These are phyloP conservation scores for Antedon mediterranea DNA, from an alignment of 53 echinoderm and acorn worm species.

Conservation along the genomic window DNA sequence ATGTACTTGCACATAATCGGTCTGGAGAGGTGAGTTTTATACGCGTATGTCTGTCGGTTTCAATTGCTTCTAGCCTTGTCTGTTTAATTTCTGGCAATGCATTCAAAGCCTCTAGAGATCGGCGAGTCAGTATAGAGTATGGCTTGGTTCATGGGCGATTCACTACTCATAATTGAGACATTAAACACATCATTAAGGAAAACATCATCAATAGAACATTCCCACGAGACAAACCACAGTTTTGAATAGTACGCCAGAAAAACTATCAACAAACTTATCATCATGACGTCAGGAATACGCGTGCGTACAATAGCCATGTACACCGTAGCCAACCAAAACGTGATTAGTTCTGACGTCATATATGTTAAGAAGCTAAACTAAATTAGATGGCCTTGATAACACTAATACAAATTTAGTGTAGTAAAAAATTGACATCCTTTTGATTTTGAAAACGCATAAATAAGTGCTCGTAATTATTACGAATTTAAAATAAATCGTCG, in stretches of 20 bases:
- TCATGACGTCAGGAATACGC: no score
- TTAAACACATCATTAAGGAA: not conserved
- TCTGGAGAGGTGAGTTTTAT: not conserved
- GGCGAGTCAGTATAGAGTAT: not conserved
- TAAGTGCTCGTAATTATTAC: not conserved
- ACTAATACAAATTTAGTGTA: not conserved
- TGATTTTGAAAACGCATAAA: not conserved
- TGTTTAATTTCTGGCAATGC: not conserved
- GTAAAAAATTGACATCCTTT: not conserved
- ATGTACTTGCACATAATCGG: not conserved
- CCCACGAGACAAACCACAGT: no score
- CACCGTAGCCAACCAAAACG: no score
- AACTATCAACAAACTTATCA: no score
- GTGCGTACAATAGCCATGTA: no score
- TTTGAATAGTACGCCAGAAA: no score
- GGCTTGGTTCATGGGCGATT: not conserved
- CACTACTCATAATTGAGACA: not conserved
- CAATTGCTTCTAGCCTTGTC: not conserved
- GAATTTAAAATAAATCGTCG: not conserved
- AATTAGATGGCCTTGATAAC: not conserved
- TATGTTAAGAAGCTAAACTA: no score
- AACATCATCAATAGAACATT: not conserved
- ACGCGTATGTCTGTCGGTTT: not conserved
- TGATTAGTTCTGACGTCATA: not conserved
- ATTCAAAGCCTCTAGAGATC: not conserved